Percentiles rank a stretch among this genome's conserved stretches.
phyloP scores from a whole-genome alignment of 1,140 invertebrate genomes.

The Tetraneura akinire region DNA sequence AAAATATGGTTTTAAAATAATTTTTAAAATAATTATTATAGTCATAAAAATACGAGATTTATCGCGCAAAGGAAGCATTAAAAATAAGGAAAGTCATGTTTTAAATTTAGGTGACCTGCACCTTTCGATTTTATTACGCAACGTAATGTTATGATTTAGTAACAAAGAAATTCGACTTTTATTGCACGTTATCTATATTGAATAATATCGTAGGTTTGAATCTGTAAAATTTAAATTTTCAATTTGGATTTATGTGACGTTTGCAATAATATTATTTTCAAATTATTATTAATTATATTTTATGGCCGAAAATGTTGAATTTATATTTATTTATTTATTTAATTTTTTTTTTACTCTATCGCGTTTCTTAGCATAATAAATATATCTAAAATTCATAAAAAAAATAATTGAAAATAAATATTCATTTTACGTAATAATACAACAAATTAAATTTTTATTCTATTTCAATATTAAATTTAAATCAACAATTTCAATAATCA shows the following conservation, averaged over 20 bases:
- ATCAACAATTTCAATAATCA: no score
- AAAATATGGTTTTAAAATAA: slow-evolving; percentile 1
- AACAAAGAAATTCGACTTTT: not conserved
- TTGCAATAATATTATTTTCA: not conserved
- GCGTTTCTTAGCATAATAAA: no score
- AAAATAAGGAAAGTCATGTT: not conserved
- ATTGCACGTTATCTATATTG: not conserved
- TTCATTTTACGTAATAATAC: no score
- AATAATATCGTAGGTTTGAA: not conserved
- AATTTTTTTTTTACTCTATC: no score
- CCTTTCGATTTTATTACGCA: not conserved
- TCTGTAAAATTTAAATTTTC: not conserved
- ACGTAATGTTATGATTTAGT: not conserved
- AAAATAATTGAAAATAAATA: no score
- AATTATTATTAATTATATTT: not conserved
- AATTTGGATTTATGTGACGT: not conserved
- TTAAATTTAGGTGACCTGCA: not conserved
- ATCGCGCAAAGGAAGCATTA: not conserved
- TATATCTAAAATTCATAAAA: no score
- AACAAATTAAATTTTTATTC: no score
- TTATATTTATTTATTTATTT: no score
- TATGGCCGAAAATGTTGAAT: not conserved
- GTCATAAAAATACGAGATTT: not conserved
- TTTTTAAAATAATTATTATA: not conserved
- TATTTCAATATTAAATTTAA: no score